Base-by-base conservation (phyloP, 1,140 invertebrate species). In the Archivesica marissinica region DNA sequence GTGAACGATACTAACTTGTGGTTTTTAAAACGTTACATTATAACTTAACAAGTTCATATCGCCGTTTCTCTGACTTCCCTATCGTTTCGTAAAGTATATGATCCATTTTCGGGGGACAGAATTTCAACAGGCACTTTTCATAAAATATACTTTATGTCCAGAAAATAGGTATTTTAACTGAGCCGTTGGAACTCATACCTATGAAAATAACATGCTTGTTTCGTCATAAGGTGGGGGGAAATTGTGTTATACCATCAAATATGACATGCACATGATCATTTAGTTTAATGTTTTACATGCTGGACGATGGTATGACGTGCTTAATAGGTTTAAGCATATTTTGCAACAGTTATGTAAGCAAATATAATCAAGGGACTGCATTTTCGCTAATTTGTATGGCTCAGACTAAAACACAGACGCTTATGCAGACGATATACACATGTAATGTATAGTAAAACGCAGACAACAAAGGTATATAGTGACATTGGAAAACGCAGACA, bases 261-360 rank as follows among this genome's bases (percentile, higher is more conserved):
- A 64, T 28, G 33, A 33, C 28, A 23, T 30, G 3, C 28, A 30
- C 23, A 64, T 28, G 17, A 64, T 64, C n/a, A 28, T 28, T 64
- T 64, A 2, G 23, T 20, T 23, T 23, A 28, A n/a, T n/a, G n/a
- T n/a, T 64, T 1, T 64, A 23, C 20, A 15, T 23, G 17, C 28
- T 23, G 23, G 2, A 64, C 17, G 61, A 23, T 17, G 33, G n/a
- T 38, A n/a, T 38, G 33, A 41, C 17, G 66, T 39, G 20, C 13
- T 70, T 13, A 35, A 70, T 39, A 70, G 66, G 23, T n/a, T 39
- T n/a, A 30, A 38, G 39, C 35, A 70, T 70, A 41, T 70, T 38
- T 70, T 35, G 7, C 25, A 35, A 41, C 66, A 33, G 30, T 41
- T 39, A 2, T n/a, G 30, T 41, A 4, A n/a, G 66, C 33, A 35